phyloP scores from a whole-genome alignment of 2,888 invertebrate genomes.

The Chaitophorus viminalis region DNA sequence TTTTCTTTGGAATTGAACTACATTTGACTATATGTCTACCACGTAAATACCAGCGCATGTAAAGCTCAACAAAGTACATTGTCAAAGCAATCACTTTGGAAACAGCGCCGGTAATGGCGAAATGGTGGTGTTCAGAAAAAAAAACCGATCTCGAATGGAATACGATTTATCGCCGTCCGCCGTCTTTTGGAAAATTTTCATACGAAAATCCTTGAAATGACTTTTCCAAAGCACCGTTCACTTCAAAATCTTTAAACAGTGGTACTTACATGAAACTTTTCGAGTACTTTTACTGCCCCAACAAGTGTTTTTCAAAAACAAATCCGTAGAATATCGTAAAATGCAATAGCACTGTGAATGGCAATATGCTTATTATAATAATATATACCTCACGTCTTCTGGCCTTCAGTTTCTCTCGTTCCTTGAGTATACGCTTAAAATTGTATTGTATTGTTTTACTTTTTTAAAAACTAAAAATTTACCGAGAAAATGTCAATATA shows the following conservation, averaged over 20 bases:
- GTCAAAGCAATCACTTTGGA: not conserved
- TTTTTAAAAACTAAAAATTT: too few species aligned
- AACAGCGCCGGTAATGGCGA: not conserved
- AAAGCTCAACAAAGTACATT: not conserved
- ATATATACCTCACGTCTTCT: not conserved
- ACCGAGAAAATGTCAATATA: too few species aligned
- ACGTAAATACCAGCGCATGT: too few species aligned
- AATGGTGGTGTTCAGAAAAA: not conserved
- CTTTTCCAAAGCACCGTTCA: not conserved
- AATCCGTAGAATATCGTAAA: not conserved
- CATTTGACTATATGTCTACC: too few species aligned
- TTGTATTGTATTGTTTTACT: too few species aligned
- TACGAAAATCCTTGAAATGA: not conserved
- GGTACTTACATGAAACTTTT: not conserved
- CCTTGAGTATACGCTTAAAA: too few species aligned
- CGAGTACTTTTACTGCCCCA: not conserved
- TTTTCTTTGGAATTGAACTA: too few species aligned
- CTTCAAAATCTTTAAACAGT: not conserved
- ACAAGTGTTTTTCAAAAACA: not conserved
- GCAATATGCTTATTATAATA: not conserved
- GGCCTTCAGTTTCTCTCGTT: not conserved
- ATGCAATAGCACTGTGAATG: not conserved
- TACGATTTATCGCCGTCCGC: not conserved
- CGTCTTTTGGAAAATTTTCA: not conserved
- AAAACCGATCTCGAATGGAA: not conserved